Base-by-base conservation (phyloP, 30 jellyfish, hydroid and myxozoan genomes). In the Clytia hemisphaerica region DNA sequence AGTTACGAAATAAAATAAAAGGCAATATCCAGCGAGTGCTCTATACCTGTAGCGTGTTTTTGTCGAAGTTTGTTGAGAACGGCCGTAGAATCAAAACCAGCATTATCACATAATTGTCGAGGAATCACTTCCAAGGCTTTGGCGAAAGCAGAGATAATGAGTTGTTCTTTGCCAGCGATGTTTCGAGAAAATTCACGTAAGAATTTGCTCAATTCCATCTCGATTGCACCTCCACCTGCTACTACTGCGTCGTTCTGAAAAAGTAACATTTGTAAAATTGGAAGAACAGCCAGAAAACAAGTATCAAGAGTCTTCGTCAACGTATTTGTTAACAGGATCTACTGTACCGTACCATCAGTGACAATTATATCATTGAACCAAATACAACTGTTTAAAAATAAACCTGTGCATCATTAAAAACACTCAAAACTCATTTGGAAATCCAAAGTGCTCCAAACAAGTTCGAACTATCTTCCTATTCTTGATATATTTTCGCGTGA, bases 181-280 rank as follows among this genome's bases (percentile, higher is more conserved):
- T 84, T 91, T 51, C 94, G 27, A 12, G 99, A 91, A 85, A 76
- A 84, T 19, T 91, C 99, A 7, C 99, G 88, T 4, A 91, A 50
- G 64, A 76, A 63, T 42, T 84, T 78, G 76, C 99, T 91, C 32
- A 91, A 75, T 61, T 91, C 99, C 99, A 91, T 91, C 71, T 91
- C 99, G 42, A 91, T 91, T 40, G 99, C 99, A 32, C 99, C 99
- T 38, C 99, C 99, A 50, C 99, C 99, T 0, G 99, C 99, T 32
- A 91, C 95, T 15, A 91, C 95, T 9, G 99, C 99, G 83, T 91
- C 95, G 66, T 91, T 91, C 99, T 91, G 47, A 19, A 68, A 45
- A 76, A 45, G 5, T 37, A 24, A 34, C 4, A 68, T 6, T 14
- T 12, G 7, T 59, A 29, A n/a, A n/a, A n/a, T n/a, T n/a, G n/a